These are phyloP conservation scores for Ceratotherium simum DNA, from an alignment of 2,113 vertebrate species.

Conservation along the genomic window DNA sequence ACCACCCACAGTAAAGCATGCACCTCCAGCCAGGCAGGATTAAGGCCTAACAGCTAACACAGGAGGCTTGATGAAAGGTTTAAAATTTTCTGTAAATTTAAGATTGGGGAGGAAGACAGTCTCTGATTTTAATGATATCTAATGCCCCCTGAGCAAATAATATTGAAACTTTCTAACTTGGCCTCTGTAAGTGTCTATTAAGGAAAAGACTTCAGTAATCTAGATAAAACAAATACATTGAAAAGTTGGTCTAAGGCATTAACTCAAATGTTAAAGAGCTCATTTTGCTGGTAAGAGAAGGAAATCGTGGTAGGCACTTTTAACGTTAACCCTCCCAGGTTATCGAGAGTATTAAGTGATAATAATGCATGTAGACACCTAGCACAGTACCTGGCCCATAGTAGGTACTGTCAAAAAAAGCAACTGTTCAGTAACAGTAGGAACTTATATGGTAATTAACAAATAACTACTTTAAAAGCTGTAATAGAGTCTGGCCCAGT, in stretches of 20 bases:
- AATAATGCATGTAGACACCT: neutral
- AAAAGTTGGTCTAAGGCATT: neutral
- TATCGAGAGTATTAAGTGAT: neutral
- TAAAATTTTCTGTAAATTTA: neutral
- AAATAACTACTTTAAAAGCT: neutral
- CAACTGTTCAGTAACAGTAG: neutral
- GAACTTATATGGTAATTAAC: neutral
- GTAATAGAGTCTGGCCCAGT: neutral
- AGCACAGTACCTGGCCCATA: neutral
- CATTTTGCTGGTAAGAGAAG: neutral
- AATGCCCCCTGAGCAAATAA: neutral
- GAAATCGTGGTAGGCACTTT: neutral
- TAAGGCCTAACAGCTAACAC: neutral
- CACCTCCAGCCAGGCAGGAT: neutral
- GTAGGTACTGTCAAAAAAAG: neutral
- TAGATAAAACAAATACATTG: neutral
- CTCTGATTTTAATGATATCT: neutral
- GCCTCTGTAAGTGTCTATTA: neutral
- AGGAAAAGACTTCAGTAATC: neutral
- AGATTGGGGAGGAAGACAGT: neutral
- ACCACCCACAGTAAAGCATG: neutral
- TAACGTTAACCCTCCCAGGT: neutral
- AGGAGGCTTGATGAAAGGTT: neutral
- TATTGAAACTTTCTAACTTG: neutral
- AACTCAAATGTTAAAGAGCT: neutral